phyloP scores from a whole-genome alignment of 2,113 vertebrate genomes.

The Caranx melampygus region DNA sequence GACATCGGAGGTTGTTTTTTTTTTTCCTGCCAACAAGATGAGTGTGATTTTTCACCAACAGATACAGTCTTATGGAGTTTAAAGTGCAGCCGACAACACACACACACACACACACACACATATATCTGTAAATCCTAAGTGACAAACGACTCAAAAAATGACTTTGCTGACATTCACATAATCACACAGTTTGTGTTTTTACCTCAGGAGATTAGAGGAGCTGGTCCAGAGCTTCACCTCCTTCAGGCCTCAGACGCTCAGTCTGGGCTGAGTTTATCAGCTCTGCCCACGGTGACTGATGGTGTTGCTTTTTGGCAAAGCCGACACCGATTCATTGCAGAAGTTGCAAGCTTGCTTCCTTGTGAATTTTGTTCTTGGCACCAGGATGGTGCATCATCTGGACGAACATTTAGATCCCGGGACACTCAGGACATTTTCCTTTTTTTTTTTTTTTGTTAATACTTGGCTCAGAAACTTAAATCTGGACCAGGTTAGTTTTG shows the following conservation, averaged over 20 bases:
- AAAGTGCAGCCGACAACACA: neutral
- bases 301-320: conserved; percentile 57
- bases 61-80: neutral
- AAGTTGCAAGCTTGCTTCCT: conserved; percentile 63
- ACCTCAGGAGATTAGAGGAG: conserved; percentile 60
- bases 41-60: conserved; percentile 14
- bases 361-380: conserved; percentile 57
- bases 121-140: conserved; percentile 12
- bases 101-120: conserved; percentile 20
- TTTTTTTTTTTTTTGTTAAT: neutral
- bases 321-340: conserved; percentile 49
- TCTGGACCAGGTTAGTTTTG: neutral
- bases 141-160: conserved; percentile 39
- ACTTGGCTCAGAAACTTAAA: neutral
- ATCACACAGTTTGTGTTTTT: conserved; percentile 61
- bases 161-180: conserved; percentile 6
- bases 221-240: conserved; percentile 39
- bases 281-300: conserved; percentile 66
- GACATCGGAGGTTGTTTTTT: neutral
- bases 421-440: neutral
- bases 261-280: conserved; percentile 56
- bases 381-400: conserved; percentile 48
- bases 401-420: conserved; percentile 18
- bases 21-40: neutral
- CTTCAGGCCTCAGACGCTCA: conserved; percentile 48